Evolutionary conservation across 2,113 vertebrate species (phyloP).

Genomic region (Piaya cayana): DNA sequence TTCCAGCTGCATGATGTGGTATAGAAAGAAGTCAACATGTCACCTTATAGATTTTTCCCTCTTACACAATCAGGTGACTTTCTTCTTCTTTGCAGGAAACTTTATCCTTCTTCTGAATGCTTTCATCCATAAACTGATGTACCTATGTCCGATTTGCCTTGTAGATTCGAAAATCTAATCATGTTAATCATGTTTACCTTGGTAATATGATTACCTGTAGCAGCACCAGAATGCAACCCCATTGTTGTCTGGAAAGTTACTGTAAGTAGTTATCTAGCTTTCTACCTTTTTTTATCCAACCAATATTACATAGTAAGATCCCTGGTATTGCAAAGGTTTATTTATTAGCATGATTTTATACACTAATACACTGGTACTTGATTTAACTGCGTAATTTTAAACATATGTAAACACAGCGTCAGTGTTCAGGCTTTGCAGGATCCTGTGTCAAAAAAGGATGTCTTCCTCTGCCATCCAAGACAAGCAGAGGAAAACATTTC

Average conservation of each 20-base stretch:
- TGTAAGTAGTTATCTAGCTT: not conserved
- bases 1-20: not conserved
- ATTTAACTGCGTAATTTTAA: not conserved
- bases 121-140: not conserved
- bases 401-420: not conserved
- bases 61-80: not conserved
- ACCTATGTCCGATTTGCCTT: not conserved
- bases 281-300: not conserved
- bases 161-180: constrained; percentile 7
- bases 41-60: not conserved
- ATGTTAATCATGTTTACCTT: not conserved
- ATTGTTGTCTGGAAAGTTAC: not conserved
- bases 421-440: not conserved
- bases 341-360: not conserved
- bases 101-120: not conserved
- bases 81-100: not conserved
- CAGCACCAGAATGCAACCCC: not conserved
- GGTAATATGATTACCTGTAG: not conserved
- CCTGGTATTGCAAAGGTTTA: not conserved
- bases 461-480: not conserved
- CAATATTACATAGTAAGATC: not conserved
- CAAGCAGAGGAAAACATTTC: not conserved
- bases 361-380: not conserved
- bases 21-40: not conserved
- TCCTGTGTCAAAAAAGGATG: not conserved